Base-by-base conservation (phyloP, 2,888 invertebrate species). In the Leucoma salicis region DNA sequence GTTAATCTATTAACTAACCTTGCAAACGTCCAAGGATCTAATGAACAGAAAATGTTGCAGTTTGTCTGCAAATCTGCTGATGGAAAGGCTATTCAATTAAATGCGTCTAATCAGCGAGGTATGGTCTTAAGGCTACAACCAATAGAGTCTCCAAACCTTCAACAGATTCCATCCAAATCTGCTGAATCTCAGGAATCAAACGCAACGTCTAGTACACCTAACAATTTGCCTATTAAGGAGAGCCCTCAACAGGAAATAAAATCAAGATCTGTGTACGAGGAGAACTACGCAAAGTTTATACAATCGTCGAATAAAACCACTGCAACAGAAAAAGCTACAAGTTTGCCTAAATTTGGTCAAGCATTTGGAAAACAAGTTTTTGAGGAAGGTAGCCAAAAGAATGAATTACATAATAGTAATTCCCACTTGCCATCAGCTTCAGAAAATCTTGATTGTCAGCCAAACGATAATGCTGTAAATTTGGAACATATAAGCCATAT, bases 331-430 rank as follows among this genome's bases (percentile, higher is more conserved):
- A 87, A 89, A 59, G 71, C 82, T 5, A 90, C 90, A 7, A 88
- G 91, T 39, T 79, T 95, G 45, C 95, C 95, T 2, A 95, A 95
- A 76, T 95, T 95, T 70, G 94, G 94, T 67, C 95, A 95, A 78
- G 95, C 94, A 0, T 95, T 95, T 72, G 94, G 95, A 0, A 94
- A 94, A 76, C 92, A 93, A 32, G 92, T 93, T 31, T 94, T 90
- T 67, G 92, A 86, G 74, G 90, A 90, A 31, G 78, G 71, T 1
- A 71, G 50, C 32, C 81, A 74, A 51, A 83, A 82, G 42, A 74
- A 63, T 38, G 84, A 85, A 44, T 65, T 79, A 1, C 71, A 65
- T 39, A 60, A 57, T 37, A 74, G 65, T 38, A 73, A 63, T 53
- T 53, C 73, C 25, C 78, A 80, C 54, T 52, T 81, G 37, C 41